A percentile compares a stretch with the other conserved stretches of the same genome.
These are phyloP conservation scores for Mythimna lalbum DNA, from an alignment of 2,888 invertebrate species.

Conservation along the genomic window DNA sequence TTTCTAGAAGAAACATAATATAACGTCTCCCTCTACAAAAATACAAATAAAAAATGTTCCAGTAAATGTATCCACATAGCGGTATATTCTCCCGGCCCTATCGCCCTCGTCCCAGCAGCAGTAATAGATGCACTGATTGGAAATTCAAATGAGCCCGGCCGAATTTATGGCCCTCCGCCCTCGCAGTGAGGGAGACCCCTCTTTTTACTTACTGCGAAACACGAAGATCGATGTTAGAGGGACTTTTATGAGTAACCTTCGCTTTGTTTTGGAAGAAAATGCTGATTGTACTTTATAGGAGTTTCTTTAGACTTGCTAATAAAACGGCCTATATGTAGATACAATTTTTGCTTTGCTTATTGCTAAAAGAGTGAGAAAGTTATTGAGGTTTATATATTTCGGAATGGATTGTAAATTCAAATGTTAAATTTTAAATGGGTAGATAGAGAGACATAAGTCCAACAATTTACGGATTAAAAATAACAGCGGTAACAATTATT, in stretches of 20 bases:
- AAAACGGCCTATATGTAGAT: no score
- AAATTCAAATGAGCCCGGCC: slow-evolving; percentile 88
- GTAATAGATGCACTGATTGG: slow-evolving; percentile 87
- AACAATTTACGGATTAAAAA: slow-evolving; percentile 42
- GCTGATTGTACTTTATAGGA: slow-evolving; percentile 21
- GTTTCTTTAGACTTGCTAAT: neutral
- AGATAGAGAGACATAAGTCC: neutral
- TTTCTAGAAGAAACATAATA: neutral
- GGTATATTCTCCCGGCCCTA: slow-evolving; percentile 58
- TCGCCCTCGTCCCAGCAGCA: slow-evolving; percentile 63
- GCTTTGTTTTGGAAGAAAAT: slow-evolving; percentile 50
- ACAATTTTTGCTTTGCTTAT: no score
- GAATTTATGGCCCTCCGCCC: slow-evolving; percentile 84
- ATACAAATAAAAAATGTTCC: slow-evolving; percentile 19
- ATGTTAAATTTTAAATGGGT: neutral
- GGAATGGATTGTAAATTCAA: neutral
- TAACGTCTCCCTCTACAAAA: neutral
- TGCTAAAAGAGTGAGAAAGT: neutral
- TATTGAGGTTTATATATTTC: neutral
- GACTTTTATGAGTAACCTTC: slow-evolving; percentile 59
- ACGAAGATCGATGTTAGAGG: slow-evolving; percentile 58
- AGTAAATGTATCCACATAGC: slow-evolving; percentile 29
- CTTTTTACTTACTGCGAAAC: slow-evolving; percentile 71
- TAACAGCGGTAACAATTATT: slow-evolving; percentile 77
- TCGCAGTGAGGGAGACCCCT: slow-evolving; percentile 71